Percentiles rank a stretch among this genome's conserved stretches.
phyloP scores from a whole-genome alignment of 2,113 vertebrate species.

The Pheucticus melanocephalus region DNA sequence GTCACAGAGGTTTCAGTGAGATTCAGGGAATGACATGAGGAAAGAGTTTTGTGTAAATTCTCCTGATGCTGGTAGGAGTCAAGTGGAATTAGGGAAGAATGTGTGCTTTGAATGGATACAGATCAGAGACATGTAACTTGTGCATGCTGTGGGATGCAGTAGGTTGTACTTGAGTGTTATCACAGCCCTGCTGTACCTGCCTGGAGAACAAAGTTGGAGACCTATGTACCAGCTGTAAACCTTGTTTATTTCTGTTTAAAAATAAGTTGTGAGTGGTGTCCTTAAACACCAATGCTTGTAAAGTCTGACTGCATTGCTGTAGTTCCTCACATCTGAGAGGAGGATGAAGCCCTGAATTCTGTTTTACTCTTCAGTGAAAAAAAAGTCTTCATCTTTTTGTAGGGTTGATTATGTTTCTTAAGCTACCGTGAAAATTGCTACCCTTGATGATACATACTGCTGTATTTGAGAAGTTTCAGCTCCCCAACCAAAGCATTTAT shows the following conservation, averaged over 20 bases:
- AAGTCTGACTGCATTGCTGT: neutral
- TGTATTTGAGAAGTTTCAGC: neutral
- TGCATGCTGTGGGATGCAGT: fast-evolving
- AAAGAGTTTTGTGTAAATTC: neutral
- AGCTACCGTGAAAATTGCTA: neutral
- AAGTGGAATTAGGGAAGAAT: neutral
- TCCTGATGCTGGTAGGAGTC: neutral
- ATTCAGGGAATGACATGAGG: neutral
- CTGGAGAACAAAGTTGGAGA: neutral
- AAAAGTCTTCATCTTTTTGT: neutral
- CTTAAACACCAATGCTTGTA: neutral
- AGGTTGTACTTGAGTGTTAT: neutral
- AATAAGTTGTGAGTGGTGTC: neutral
- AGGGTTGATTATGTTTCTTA: neutral
- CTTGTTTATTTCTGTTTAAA: no score
- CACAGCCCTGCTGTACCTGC: neutral
- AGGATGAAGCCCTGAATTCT: neutral
- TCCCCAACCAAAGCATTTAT: neutral
- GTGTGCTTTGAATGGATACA: neutral
- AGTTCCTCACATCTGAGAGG: neutral
- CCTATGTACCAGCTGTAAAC: fast-evolving
- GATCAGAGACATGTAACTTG: neutral
- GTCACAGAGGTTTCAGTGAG: neutral
- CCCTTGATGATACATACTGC: neutral
- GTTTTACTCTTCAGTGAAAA: neutral